Evolutionary conservation across 2,888 invertebrate genomes (phyloP).

Genomic region (Cephus pulcher): DNA sequence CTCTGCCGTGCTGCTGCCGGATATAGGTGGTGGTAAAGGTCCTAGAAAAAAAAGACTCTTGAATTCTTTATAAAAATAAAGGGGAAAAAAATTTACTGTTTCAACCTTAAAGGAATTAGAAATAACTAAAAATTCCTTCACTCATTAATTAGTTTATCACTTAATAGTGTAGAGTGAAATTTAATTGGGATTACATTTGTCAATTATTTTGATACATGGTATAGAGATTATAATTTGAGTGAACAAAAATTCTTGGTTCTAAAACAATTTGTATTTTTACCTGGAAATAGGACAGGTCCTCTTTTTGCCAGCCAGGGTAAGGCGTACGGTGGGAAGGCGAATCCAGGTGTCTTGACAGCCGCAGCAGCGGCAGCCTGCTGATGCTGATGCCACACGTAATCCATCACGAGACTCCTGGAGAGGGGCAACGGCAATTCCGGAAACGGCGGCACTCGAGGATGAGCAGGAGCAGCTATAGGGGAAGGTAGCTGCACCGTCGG

Average conservation of each 20-base stretch:
- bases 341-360: conserved; percentile 65
- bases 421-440: conserved; percentile 71
- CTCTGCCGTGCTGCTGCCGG: conserved; percentile 57
- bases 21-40: conserved; percentile 67
- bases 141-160: not conserved
- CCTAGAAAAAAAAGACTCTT: conserved; percentile 46
- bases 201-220: not conserved
- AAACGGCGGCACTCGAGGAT: conserved; percentile 69
- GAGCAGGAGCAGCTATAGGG: conserved; percentile 61
- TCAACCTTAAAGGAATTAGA: not conserved
- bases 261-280: conserved; percentile 30
- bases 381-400: conserved; percentile 84
- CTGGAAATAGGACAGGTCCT: conserved; percentile 64
- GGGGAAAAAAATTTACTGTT: not conserved
- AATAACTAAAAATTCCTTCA: not conserved
- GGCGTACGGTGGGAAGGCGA: conserved; percentile 76
- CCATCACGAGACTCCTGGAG: conserved; percentile 78
- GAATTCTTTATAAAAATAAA: not conserved
- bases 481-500: conserved; percentile 58
- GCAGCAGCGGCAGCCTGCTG: conserved; percentile 59
- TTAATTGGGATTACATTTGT: not conserved
- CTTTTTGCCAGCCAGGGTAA: conserved; percentile 75
- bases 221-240: not conserved
- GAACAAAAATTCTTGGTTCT: not conserved
- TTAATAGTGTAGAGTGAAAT: not conserved